phyloP scores from a whole-genome alignment of 2,888 invertebrate genomes.

The Drosophila putrida region DNA sequence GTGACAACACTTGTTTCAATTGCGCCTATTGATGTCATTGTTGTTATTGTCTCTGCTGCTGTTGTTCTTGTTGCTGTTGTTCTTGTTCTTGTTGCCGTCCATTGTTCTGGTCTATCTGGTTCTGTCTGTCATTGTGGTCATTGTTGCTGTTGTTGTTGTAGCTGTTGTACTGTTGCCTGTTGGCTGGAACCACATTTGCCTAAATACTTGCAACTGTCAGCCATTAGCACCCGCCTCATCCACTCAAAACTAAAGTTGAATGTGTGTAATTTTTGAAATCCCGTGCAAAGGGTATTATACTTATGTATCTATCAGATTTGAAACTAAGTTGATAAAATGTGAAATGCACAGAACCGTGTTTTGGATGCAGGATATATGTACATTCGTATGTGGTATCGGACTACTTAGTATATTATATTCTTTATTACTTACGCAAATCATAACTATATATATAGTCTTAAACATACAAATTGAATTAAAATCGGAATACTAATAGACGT shows the following conservation, averaged over 20 bases:
- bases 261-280: neutral
- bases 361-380: too few species aligned
- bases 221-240: neutral
- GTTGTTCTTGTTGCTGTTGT: conserved; percentile 7
- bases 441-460: too few species aligned
- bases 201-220: conserved; percentile 48
- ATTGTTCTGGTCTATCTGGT: conserved; percentile 39
- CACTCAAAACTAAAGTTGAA: conserved; percentile 17
- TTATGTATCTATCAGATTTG: neutral
- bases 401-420: too few species aligned
- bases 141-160: conserved; percentile 2
- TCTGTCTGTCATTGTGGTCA: conserved; percentile 21
- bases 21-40: conserved; percentile 65
- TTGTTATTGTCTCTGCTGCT: conserved; percentile 43
- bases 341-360: too few species aligned
- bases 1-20: conserved; percentile 67
- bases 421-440: too few species aligned
- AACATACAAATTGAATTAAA: too few species aligned
- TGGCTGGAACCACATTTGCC: conserved; percentile 41
- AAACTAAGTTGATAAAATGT: too few species aligned
- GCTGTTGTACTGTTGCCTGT: conserved; percentile 1
- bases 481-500: too few species aligned
- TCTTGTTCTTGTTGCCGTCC: conserved; percentile 9
- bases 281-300: neutral
- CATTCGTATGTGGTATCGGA: too few species aligned